Evolutionary conservation across 2,113 vertebrate genomes (phyloP).

Genomic region (Oryzias woworae): DNA sequence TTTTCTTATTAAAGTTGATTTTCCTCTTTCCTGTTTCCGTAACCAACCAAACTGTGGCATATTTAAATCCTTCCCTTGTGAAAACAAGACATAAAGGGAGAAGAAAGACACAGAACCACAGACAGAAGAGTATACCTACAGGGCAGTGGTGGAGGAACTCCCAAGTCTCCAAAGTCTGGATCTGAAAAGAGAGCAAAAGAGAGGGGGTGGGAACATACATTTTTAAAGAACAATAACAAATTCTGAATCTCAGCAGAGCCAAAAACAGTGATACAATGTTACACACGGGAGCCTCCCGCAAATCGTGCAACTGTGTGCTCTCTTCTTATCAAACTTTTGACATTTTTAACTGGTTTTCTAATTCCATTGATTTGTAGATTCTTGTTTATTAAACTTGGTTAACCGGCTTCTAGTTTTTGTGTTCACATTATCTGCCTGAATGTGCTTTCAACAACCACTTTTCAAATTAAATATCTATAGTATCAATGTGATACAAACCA

Average conservation of each 20-base stretch:
- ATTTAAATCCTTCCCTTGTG: neutral
- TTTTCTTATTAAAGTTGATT: no score
- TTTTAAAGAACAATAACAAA: slow-evolving; percentile 55
- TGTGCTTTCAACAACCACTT: no score
- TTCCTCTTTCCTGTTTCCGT: neutral
- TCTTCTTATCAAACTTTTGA: neutral
- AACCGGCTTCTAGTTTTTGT: no score
- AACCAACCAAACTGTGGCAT: neutral
- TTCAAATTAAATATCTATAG: no score
- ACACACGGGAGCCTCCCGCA: slow-evolving; percentile 8
- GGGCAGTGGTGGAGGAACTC: slow-evolving; percentile 94
- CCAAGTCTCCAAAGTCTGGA: slow-evolving; percentile 98
- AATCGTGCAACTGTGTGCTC: slow-evolving; percentile 7
- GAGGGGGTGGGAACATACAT: slow-evolving; percentile 32
- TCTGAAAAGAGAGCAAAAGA: slow-evolving; percentile 82
- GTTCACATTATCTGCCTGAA: no score
- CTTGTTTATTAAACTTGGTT: no score
- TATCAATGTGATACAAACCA: no score
- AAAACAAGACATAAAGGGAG: slow-evolving; percentile 20
- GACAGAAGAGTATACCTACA: slow-evolving; percentile 84
- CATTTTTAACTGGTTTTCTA: neutral
- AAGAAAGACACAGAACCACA: slow-evolving; percentile 3
- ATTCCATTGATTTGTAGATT: no score
- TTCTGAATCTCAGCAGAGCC: slow-evolving; percentile 28
- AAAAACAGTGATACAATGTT: slow-evolving; percentile 23